These are phyloP conservation scores for Andrena marginata DNA, from an alignment of 2,888 invertebrate genomes.

Conservation along the genomic window DNA sequence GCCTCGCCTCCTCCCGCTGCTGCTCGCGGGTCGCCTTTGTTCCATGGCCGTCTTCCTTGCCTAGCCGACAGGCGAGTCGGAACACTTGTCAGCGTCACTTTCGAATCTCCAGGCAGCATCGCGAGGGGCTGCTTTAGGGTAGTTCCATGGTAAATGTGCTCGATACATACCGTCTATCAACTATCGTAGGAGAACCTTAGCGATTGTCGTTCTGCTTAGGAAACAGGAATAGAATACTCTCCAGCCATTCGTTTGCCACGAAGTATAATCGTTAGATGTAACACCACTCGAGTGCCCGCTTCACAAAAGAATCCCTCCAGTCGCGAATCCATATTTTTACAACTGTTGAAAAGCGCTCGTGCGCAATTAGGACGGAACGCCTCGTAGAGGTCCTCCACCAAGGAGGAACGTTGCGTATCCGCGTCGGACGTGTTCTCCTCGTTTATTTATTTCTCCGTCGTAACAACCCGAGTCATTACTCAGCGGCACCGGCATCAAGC, in stretches of 20 bases:
- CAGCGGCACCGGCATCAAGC: conserved; percentile 64
- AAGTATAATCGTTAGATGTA: no score
- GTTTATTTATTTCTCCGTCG: conserved; percentile 55
- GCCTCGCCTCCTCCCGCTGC: conserved; percentile 42
- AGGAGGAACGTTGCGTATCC: conserved; percentile 33
- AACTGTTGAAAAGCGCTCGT: conserved; percentile 18
- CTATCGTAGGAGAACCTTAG: no score
- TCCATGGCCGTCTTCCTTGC: conserved; percentile 66
- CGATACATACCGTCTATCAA: background rate
- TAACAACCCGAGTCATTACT: conserved; percentile 67
- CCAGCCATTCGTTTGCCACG: no score
- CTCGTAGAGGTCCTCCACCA: conserved; percentile 37
- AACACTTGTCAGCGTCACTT: conserved; percentile 65
- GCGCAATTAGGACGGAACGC: conserved; percentile 43
- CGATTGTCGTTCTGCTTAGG: no score
- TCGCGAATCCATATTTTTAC: conserved; percentile 36
- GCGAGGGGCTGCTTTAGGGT: background rate
- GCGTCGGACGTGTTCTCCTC: conserved; percentile 23
- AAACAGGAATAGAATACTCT: no score
- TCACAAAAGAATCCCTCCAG: conserved; percentile 8
- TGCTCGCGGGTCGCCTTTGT: conserved; percentile 68
- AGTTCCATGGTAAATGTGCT: background rate
- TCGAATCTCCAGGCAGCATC: conserved; percentile 38
- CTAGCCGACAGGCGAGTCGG: conserved; percentile 60
- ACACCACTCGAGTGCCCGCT: background rate